These are phyloP conservation scores for Pseudochromis fuscus DNA, from an alignment of 2,797 vertebrate genomes.

Conservation along the genomic window DNA sequence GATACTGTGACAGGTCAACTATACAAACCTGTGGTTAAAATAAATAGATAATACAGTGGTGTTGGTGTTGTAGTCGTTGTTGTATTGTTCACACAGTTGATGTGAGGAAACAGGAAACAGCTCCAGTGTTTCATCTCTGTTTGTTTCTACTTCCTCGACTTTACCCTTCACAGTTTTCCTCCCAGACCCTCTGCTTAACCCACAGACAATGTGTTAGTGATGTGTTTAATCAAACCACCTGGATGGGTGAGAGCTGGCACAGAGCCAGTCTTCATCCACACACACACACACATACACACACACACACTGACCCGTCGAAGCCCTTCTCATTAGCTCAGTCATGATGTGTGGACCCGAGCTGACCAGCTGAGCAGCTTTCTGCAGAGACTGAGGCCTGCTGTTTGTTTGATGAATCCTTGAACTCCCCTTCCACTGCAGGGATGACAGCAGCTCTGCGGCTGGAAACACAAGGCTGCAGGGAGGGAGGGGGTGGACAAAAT, in stretches of 20 bases:
- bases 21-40: background rate
- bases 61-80: too few species aligned
- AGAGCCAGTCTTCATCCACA: constrained; percentile 45
- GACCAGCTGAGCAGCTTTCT: constrained; percentile 59
- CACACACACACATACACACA: constrained; percentile 14
- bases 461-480: background rate
- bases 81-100: background rate
- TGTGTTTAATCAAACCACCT: constrained; percentile 73
- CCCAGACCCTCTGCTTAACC: constrained; percentile 46
- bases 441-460: constrained; percentile 42
- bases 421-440: constrained; percentile 64
- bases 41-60: background rate
- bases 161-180: constrained; percentile 33
- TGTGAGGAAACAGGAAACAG: background rate
- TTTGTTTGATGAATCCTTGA: constrained; percentile 73
- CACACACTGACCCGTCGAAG: constrained; percentile 45
- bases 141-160: constrained; percentile 7
- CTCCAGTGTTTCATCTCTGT: background rate
- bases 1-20: background rate
- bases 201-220: constrained; percentile 64
- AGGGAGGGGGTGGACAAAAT: constrained; percentile 6
- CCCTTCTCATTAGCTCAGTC: constrained; percentile 62
- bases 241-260: constrained; percentile 57
- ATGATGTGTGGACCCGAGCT: constrained; percentile 45
- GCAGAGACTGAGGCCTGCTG: constrained; percentile 61